Conservation (phyloP, 2,888 invertebrate genomes). For the Drosophila mettleri region DNA sequence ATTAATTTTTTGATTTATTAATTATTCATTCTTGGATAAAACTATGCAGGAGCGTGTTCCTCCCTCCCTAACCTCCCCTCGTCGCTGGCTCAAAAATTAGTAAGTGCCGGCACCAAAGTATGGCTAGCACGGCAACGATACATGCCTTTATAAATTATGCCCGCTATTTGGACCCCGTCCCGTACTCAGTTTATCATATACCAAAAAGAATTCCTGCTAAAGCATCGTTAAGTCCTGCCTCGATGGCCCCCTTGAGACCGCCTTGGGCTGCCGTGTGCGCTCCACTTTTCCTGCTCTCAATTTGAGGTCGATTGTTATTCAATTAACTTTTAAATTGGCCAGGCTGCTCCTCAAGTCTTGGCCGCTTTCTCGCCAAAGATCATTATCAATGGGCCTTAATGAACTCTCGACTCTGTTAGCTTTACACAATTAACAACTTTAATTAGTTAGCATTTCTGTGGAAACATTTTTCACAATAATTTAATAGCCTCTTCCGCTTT, state of each 20-base stretch:
- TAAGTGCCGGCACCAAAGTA: conserved; percentile 17
- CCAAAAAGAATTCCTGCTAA: conserved; percentile 15
- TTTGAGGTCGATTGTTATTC: conserved; percentile 5
- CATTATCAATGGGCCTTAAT: conserved; percentile 5
- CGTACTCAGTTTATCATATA: neutral
- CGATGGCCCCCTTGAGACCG: conserved; percentile 3
- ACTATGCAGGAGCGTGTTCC: conserved; percentile 48
- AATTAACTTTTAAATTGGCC: conserved; percentile 6
- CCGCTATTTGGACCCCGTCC: conserved; percentile 2
- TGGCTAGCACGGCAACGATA: conserved; percentile 7
- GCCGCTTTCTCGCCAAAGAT: neutral
- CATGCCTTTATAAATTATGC: conserved; percentile 23
- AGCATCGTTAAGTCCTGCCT: conserved; percentile 13
- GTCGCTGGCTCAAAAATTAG: conserved; percentile 11
- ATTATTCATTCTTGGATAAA: conserved; percentile 65
- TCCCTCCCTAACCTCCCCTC: neutral
- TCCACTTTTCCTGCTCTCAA: neutral
- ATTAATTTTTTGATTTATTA: conserved; percentile 81
- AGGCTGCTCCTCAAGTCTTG: neutral
- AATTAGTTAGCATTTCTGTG: conserved; percentile 8
- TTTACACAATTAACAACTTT: conserved; percentile 2
- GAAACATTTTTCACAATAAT: conserved; percentile 3
- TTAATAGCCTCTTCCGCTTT: conserved; percentile 5
- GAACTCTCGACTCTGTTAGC: neutral
- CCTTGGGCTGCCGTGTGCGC: neutral